Conservation (phyloP, 2,113 vertebrate genomes). For the Epinephelus fuscoguttatus region DNA sequence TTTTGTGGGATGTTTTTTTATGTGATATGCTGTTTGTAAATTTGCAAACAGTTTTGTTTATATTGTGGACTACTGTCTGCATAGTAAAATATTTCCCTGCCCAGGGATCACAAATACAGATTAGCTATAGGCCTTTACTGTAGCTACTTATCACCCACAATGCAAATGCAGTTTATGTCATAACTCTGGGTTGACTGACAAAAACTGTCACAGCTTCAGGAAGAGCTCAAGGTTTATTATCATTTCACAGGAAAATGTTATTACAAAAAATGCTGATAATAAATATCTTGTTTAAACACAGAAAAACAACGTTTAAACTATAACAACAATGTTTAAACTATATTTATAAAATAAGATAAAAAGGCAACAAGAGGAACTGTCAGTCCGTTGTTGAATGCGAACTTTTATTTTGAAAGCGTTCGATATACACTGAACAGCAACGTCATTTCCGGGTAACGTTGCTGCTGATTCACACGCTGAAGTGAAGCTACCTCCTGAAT, state of each 20-base stretch:
- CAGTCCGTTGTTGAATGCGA: not conserved
- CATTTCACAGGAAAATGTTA: not conserved
- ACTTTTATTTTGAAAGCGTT: constrained; percentile 55
- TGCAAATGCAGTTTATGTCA: not conserved
- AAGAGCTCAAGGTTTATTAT: not conserved
- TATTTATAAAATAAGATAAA: not conserved
- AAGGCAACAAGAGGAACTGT: too few relatives aligned
- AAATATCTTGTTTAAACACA: not conserved
- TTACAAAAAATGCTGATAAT: not conserved
- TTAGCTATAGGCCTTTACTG: too few relatives aligned
- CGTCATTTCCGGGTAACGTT: constrained; percentile 39
- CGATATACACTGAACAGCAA: fast-evolving
- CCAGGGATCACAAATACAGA: too few relatives aligned
- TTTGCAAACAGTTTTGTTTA: too few relatives aligned
- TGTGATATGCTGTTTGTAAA: too few relatives aligned
- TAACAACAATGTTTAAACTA: too few relatives aligned
- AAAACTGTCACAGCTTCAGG: not conserved
- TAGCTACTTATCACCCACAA: too few relatives aligned
- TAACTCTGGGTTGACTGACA: not conserved
- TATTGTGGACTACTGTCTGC: too few relatives aligned
- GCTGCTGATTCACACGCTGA: constrained; percentile 35
- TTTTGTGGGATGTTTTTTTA: too few relatives aligned
- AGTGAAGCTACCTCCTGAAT: not conserved
- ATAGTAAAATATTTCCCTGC: too few relatives aligned
- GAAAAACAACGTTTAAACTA: not conserved